These are phyloP conservation scores for Tetragnatha versicolor DNA, from an alignment of 1,140 invertebrate species.

Conservation along the genomic window DNA sequence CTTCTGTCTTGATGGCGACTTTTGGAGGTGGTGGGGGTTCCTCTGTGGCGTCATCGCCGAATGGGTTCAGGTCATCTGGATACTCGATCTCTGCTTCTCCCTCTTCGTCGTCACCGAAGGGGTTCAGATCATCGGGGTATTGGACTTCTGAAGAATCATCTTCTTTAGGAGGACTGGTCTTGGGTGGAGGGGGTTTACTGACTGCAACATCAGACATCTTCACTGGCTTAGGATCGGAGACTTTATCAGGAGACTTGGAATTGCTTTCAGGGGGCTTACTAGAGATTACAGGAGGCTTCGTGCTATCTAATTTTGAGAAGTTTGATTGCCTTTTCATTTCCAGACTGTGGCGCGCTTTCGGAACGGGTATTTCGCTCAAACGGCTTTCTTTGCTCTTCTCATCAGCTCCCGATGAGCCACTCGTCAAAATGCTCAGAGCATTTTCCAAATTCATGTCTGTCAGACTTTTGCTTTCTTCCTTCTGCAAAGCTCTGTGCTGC, in stretches of 20 bases:
- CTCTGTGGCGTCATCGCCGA: conserved; percentile 51
- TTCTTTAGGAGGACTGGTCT: conserved; percentile 51
- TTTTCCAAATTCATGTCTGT: not conserved
- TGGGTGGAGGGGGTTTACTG: too few species aligned
- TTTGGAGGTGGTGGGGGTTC: too few species aligned
- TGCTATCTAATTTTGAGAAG: too few species aligned
- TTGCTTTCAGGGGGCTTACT: too few species aligned
- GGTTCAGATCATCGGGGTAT: conserved; percentile 54
- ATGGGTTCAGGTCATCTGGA: conserved; percentile 53
- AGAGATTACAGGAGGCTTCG: too few species aligned
- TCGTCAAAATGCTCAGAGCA: not conserved
- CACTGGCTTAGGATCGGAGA: too few species aligned
- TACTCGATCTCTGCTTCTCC: conserved; percentile 59
- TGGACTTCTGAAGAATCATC: conserved; percentile 61
- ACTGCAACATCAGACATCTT: too few species aligned
- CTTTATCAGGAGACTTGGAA: too few species aligned
- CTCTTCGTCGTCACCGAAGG: conserved; percentile 58
- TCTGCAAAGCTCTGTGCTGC: too few species aligned
- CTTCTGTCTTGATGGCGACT: conserved; percentile 52
- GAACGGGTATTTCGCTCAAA: conserved; percentile 2
- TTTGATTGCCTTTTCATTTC: conserved; percentile 15
- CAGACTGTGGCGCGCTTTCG: conserved; percentile 8
- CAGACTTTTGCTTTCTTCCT: not conserved
- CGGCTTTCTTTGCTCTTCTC: not conserved
- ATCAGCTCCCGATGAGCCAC: too few species aligned